Base-by-base conservation (phyloP, 2,888 invertebrate species). In the Latrodectus elegans region DNA sequence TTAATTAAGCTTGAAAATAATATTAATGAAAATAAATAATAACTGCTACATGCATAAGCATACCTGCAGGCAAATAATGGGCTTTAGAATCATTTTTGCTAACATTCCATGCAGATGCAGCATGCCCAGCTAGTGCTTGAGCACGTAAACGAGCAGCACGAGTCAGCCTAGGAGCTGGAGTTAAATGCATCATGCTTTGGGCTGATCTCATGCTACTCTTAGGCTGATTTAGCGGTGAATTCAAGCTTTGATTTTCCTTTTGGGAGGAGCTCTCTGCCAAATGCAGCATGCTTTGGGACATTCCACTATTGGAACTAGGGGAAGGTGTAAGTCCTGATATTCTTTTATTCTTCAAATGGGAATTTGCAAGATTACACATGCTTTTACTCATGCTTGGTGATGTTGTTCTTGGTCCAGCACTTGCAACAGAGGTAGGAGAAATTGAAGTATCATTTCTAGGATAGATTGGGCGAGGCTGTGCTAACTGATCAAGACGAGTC, bases 401-500 rank as follows among this genome's bases (percentile, higher is more conserved):
- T 11, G 72, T 71, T 8, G 88, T 84, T 26, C 73, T 67, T n/a
- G 83, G 89, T 49, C 81, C 77, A 15, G 60, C 79, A 14, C 53
- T 55, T 17, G 65, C 70, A 26, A 53, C 73, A 74, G 77, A 73
- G 77, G 76, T 72, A 60, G 22, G 55, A 14, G 72, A 14, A 26
- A 60, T 51, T 15, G 38, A 52, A n/a, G 9, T 70, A 14, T 52
- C 11, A 68, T 60, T 76, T 26, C 89, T 88, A 17, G 87, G 52
- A 75, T 90, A 89, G 68, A 89, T 88, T 55, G 88, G 84, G 91
- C 95, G 94, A 90, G 96, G 95, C 93, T 94, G 95, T 91, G 96
- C 94, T 93, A 96, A 94, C 92, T 95, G 95, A 94, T 97, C 97
- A 94, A 97, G 95, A 91, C 97, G 95, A 92, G 97, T 96, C 97